These are phyloP conservation scores for Strigamia maritima DNA, from an alignment of 2,888 invertebrate genomes.

Conservation along the genomic window DNA sequence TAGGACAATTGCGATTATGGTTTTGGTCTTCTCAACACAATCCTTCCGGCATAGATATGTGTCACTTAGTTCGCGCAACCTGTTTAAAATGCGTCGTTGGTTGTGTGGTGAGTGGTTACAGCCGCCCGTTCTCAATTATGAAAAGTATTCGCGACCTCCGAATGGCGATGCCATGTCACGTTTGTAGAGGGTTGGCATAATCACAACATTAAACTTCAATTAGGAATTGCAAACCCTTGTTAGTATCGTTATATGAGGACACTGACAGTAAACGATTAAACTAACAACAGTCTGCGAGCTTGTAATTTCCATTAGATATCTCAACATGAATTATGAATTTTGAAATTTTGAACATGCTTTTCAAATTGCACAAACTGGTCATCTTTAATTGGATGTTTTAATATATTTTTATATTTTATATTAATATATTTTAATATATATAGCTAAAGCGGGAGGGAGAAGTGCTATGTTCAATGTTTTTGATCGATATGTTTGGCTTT, in stretches of 20 bases:
- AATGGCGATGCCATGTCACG: neutral
- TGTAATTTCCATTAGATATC: neutral
- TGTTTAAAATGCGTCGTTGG: neutral
- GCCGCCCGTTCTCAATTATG: neutral
- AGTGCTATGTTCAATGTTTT: neutral
- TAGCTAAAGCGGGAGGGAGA: neutral
- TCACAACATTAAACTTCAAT: slow-evolving; percentile 4
- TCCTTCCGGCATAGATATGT: neutral
- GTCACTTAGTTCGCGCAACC: neutral
- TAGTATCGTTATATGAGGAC: neutral
- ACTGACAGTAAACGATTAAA: neutral
- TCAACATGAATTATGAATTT: neutral
- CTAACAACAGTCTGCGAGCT: neutral
- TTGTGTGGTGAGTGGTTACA: neutral
- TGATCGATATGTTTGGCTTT: slow-evolving; percentile 1
- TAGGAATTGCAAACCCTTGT: neutral
- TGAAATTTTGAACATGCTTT: neutral
- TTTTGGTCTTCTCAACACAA: neutral
- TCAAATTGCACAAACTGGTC: neutral
- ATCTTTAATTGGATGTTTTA: too few species aligned
- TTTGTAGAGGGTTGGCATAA: neutral
- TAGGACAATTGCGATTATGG: too few species aligned
- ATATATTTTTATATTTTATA: neutral
- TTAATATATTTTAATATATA: neutral
- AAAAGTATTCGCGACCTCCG: slow-evolving; percentile 4